Evolutionary conservation across 1,140 invertebrate species (phyloP).

Genomic region (Lycorma delicatula): DNA sequence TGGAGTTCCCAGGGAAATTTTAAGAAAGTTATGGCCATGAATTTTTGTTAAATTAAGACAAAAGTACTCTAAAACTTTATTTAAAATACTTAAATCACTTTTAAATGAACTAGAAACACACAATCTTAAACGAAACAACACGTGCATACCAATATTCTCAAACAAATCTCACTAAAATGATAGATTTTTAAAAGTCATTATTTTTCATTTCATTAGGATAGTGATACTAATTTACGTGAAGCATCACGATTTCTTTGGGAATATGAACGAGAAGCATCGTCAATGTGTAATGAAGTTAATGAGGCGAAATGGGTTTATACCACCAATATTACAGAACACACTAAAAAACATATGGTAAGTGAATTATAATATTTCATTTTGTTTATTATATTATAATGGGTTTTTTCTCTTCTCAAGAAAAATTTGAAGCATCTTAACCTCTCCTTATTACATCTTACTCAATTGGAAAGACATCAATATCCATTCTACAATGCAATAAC

Average conservation of each 20-base stretch:
- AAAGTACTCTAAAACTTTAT: no score
- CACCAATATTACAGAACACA: slow-evolving; percentile 66
- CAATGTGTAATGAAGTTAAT: slow-evolving; percentile 61
- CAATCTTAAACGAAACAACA: no score
- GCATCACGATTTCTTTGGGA: slow-evolving; percentile 60
- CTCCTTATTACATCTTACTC: background rate
- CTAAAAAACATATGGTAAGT: slow-evolving; percentile 55
- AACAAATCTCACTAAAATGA: no score
- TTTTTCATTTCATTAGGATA: slow-evolving; percentile 44
- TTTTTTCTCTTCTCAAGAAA: background rate
- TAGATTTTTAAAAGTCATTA: no score
- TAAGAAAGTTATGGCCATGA: no score
- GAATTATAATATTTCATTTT: background rate
- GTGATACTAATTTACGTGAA: slow-evolving; percentile 58
- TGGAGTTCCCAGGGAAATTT: no score
- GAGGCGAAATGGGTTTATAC: slow-evolving; percentile 66
- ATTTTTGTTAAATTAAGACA: no score
- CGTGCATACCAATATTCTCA: no score
- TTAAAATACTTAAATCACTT: no score
- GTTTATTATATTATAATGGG: background rate
- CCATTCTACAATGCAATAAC: background rate
- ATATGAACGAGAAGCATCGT: slow-evolving; percentile 59
- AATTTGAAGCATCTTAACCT: background rate
- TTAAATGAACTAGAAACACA: no score
- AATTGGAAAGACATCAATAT: slow-evolving; percentile 3